phyloP scores from a whole-genome alignment of 1,140 invertebrate genomes.

The Artemia franciscana region DNA sequence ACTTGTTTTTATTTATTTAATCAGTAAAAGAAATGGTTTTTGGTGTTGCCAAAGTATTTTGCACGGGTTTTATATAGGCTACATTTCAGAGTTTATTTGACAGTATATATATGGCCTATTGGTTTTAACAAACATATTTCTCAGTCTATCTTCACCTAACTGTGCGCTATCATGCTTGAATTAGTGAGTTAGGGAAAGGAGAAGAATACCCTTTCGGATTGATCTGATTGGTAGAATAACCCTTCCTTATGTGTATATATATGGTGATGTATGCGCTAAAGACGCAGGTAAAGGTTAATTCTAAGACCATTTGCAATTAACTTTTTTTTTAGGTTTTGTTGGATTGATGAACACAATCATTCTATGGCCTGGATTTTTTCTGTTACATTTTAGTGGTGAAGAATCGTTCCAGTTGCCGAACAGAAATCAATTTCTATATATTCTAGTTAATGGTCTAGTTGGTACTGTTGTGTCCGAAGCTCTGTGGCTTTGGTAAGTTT shows the following conservation, averaged over 20 bases:
- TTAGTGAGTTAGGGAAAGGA: too few species aligned
- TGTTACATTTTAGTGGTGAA: slow-evolving; percentile 46
- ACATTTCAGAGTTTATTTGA: too few species aligned
- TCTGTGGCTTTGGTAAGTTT: slow-evolving; percentile 57
- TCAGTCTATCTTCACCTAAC: too few species aligned
- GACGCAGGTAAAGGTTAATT: neutral
- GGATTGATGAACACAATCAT: slow-evolving; percentile 56
- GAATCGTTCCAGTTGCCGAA: slow-evolving; percentile 63
- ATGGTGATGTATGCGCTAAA: neutral
- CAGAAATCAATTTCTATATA: slow-evolving; percentile 43
- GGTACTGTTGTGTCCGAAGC: slow-evolving; percentile 65
- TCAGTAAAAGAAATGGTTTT: too few species aligned
- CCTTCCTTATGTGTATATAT: slow-evolving; percentile 1
- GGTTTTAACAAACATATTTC: too few species aligned
- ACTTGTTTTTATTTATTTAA: too few species aligned
- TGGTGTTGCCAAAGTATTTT: too few species aligned
- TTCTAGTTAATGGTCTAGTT: slow-evolving; percentile 60
- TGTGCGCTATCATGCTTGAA: too few species aligned
- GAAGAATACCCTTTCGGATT: too few species aligned
- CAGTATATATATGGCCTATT: too few species aligned
- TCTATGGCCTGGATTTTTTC: slow-evolving; percentile 63
- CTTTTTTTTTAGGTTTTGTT: slow-evolving; percentile 43
- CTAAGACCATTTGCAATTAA: too few species aligned
- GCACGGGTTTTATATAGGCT: too few species aligned
- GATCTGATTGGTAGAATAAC: slow-evolving; percentile 5